Base-by-base conservation (phyloP, 2,888 invertebrate genomes). In the Cyrtodaria siliqua region DNA sequence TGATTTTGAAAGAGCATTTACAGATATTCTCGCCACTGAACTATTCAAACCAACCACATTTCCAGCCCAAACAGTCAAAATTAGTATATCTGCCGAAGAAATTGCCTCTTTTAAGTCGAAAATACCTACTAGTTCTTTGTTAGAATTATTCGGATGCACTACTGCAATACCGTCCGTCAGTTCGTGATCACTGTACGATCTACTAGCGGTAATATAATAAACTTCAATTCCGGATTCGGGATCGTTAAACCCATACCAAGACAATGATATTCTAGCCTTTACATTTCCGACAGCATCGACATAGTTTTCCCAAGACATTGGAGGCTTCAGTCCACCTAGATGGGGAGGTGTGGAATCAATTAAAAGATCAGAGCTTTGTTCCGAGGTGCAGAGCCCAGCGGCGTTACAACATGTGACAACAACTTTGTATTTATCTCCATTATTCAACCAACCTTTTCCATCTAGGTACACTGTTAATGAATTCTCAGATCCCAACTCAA, bases 281-380 rank as follows among this genome's bases (percentile, higher is more conserved):
- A 12, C 3, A 8, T 38, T 57, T 2, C 55, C 62, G 12, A 16
- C n/a, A 9, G 44, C 23, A 29, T 49, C 24, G 3, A 52, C 24
- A 4, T 44, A 49, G 18, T 64, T 64, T 16, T 23, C 24, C 83
- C 83, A 85, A n/a, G 61, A 44, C 52, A 83, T 38, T 27, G 76
- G 74, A n/a, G 63, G 69, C 23, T 70, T 76, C n/a, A 84, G 82
- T n/a, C 83, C 84, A n/a, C 86, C 86, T 1, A 80, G n/a, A 26
- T 82, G 79, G 6, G 87, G 87, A 0, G 87, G 85, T 4, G 84
- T 74, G 14, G 82, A 80, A 68, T 87, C 86, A 26, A 87, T 76
- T 9, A 82, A 38, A 1, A 86, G 24, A 26, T 69, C 62, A 26
- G 71, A 20, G 42, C 74, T 82, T 16, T 40, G 18, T 18, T 56